Percentiles rank a stretch among this genome's conserved stretches.
Conservation (phyloP, 2,888 invertebrate genomes). For the Drosophila peninsularis region DNA sequence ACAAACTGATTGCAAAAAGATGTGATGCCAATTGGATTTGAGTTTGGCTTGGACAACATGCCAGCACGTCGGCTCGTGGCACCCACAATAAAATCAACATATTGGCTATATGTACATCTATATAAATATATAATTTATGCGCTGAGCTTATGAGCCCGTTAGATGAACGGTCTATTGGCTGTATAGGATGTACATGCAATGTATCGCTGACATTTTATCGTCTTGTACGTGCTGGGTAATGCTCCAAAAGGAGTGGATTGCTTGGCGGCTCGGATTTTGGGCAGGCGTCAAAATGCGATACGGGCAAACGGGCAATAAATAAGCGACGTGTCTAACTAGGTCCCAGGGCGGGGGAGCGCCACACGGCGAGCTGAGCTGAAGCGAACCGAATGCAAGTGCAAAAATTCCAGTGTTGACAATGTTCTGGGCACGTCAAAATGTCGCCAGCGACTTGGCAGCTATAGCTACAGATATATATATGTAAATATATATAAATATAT, state of each 20-base stretch:
- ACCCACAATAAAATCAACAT: conserved; percentile 20
- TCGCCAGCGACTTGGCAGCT: conserved; percentile 45
- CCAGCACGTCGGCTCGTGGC: conserved; percentile 47
- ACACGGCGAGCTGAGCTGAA: neutral
- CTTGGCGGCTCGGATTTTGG: conserved; percentile 13
- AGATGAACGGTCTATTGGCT: conserved; percentile 52
- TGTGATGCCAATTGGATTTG: conserved; percentile 22
- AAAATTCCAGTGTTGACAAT: conserved; percentile 61
- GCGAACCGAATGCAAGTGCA: conserved; percentile 42
- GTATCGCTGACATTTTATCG: conserved; percentile 62
- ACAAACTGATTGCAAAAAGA: conserved; percentile 23
- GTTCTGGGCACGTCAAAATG: conserved; percentile 68
- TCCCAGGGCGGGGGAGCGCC: conserved; percentile 19
- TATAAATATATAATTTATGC: conserved; percentile 14
- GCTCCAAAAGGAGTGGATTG: conserved; percentile 34
- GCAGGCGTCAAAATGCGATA: conserved; percentile 42
- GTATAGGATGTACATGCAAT: conserved; percentile 30
- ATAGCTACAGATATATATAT: conserved; percentile 14
- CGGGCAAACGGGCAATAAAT: conserved; percentile 48
- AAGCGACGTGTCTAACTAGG: conserved; percentile 51
- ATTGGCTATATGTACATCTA: conserved; percentile 23
- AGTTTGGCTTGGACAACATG: conserved; percentile 41
- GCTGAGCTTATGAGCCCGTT: conserved; percentile 58
- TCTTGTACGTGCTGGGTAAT: conserved; percentile 50
- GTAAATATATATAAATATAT: conserved; percentile 13